phyloP scores from a whole-genome alignment of 1,140 invertebrate species.

The Neodiprion fabricii region DNA sequence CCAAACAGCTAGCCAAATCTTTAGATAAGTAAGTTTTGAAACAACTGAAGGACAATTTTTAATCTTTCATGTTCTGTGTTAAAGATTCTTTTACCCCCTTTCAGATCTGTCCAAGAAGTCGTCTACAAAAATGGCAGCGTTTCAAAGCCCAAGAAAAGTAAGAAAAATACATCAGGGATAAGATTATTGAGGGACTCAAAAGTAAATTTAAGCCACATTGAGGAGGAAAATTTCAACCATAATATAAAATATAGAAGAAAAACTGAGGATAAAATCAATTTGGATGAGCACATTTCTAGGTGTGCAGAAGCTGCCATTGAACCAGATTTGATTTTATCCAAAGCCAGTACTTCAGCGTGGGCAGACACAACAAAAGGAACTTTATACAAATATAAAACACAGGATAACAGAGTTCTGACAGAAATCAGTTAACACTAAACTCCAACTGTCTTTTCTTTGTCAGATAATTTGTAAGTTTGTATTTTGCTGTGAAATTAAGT shows the following conservation, averaged over 20 bases:
- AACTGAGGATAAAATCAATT: conserved; percentile 13
- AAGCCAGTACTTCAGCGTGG: conserved; percentile 42
- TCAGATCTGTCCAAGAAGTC: conserved; percentile 24
- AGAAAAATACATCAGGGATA: conserved; percentile 33
- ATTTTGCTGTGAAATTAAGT: too few relatives aligned
- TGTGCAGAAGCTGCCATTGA: conserved; percentile 40
- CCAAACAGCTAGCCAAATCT: conserved; percentile 38
- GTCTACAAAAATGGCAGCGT: conserved; percentile 23
- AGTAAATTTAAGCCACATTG: conserved; percentile 22
- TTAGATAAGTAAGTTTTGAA: conserved; percentile 39
- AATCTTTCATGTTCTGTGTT: conserved; percentile 10
- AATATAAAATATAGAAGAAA: conserved; percentile 24
- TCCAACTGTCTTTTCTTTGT: neutral
- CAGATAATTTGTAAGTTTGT: neutral
- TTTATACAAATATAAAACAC: conserved; percentile 48
- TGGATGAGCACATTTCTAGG: conserved; percentile 23
- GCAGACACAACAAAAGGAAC: conserved; percentile 33
- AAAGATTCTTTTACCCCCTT: conserved; percentile 12
- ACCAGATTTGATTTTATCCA: conserved; percentile 40
- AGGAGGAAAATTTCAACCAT: neutral
- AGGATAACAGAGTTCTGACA: conserved; percentile 37
- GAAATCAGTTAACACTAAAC: conserved; percentile 22
- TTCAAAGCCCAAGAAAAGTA: conserved; percentile 9
- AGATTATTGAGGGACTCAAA: conserved; percentile 39
- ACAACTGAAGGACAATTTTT: neutral